phyloP scores from a whole-genome alignment of 2,113 vertebrate species.

The Phoenicopterus ruber region DNA sequence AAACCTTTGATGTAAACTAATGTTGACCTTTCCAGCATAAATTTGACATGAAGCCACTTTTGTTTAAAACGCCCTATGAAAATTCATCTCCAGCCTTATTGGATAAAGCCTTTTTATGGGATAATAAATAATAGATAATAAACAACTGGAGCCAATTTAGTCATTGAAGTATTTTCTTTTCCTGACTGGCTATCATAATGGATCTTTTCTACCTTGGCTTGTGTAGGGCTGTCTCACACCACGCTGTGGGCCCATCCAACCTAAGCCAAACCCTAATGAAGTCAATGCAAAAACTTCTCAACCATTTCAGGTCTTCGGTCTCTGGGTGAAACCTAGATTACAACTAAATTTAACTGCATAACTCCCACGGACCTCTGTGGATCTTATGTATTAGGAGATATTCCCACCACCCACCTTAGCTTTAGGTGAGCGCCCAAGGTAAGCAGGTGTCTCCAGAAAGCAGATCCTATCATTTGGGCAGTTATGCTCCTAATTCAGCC shows the following conservation, averaged over 20 bases:
- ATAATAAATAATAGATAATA: conserved; percentile 62
- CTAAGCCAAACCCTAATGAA: background rate
- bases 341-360: background rate
- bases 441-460: background rate
- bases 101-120: conserved; percentile 14
- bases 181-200: background rate
- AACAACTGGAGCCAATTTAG: conserved; percentile 54
- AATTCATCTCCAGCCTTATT: conserved; percentile 20
- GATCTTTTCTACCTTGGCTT: background rate
- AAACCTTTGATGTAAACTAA: conserved; percentile 65
- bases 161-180: conserved; percentile 22
- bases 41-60: conserved; percentile 66
- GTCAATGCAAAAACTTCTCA: background rate
- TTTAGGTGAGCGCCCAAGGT: background rate
- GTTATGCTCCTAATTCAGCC: background rate
- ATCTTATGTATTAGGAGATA: background rate
- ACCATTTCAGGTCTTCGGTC: background rate
- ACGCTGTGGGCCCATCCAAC: background rate
- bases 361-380: background rate
- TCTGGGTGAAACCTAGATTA: background rate
- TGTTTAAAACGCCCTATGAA: conserved; percentile 56
- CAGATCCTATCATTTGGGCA: background rate
- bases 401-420: background rate
- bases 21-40: conserved; percentile 57
- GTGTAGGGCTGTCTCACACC: background rate